These are phyloP conservation scores for Andrena praecox DNA, from an alignment of 2,888 invertebrate genomes.

Conservation along the genomic window DNA sequence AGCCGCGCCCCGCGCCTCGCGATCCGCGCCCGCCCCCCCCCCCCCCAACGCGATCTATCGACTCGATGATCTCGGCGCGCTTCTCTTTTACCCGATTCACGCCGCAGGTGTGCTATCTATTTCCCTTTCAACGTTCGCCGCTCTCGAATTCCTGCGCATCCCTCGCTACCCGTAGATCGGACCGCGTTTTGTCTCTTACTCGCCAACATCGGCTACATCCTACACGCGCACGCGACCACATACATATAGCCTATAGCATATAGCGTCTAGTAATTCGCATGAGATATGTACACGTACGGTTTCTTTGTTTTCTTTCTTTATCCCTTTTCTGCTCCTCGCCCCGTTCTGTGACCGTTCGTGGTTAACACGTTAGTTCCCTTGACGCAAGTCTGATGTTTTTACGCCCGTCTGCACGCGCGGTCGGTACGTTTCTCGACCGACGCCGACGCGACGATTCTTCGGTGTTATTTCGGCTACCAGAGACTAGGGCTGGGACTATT, in stretches of 20 bases:
- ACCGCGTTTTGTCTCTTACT: neutral
- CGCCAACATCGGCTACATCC: neutral
- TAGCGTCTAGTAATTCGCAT: conserved; percentile 35
- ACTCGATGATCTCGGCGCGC: neutral
- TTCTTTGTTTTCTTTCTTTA: conserved; percentile 11
- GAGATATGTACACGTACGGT: conserved; percentile 12
- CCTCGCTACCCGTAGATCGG: neutral
- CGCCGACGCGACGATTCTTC: conserved; percentile 18
- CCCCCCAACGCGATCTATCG: neutral
- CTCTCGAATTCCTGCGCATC: neutral
- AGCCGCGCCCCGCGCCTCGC: neutral
- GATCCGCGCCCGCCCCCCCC: neutral
- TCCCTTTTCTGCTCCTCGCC: neutral
- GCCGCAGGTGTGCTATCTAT: neutral
- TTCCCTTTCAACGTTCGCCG: neutral
- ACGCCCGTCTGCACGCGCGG: conserved; percentile 28
- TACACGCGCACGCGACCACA: no score
- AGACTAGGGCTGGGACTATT: neutral
- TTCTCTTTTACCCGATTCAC: neutral
- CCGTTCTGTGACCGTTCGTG: conserved; percentile 22
- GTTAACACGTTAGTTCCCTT: conserved; percentile 25
- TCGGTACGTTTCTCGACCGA: conserved; percentile 13
- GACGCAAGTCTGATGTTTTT: conserved; percentile 33
- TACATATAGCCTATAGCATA: neutral
- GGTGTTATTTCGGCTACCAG: conserved; percentile 55